These are phyloP conservation scores for Aphyosemion australe DNA, from an alignment of 2,113 vertebrate species.

Conservation along the genomic window DNA sequence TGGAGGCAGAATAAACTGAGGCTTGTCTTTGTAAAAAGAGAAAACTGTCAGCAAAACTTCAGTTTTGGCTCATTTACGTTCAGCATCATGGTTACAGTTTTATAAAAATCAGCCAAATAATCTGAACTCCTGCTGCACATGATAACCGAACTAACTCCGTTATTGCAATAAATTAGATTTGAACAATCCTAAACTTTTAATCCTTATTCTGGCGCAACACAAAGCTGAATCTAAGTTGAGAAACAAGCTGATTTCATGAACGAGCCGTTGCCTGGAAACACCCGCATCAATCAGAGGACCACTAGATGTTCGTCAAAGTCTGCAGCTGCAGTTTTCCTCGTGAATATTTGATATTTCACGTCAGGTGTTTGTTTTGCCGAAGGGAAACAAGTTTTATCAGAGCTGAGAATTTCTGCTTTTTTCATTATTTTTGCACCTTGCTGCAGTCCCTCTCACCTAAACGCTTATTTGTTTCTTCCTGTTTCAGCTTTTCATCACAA, in stretches of 20 bases:
- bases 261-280: neutral
- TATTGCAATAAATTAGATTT: too few species aligned
- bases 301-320: neutral
- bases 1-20: slow-evolving; percentile 34
- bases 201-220: neutral
- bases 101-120: neutral
- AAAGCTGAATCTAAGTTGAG: neutral
- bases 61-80: slow-evolving; percentile 1
- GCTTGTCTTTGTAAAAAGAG: neutral
- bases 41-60: slow-evolving; percentile 20
- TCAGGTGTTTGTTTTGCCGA: neutral
- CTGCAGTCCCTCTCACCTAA: neutral
- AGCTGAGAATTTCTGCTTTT: neutral
- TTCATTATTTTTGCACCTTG: neutral
- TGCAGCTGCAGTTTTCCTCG: neutral
- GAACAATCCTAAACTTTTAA: too few species aligned
- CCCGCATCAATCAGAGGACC: neutral
- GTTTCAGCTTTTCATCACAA: neutral
- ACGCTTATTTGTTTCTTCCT: neutral
- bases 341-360: neutral
- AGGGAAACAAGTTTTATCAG: neutral
- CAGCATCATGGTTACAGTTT: neutral
- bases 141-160: too few species aligned
- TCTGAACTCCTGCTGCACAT: too few species aligned
- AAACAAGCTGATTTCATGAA: neutral